These are phyloP conservation scores for Corynorhinus townsendii DNA, from an alignment of 2,113 vertebrate genomes.

Conservation along the genomic window DNA sequence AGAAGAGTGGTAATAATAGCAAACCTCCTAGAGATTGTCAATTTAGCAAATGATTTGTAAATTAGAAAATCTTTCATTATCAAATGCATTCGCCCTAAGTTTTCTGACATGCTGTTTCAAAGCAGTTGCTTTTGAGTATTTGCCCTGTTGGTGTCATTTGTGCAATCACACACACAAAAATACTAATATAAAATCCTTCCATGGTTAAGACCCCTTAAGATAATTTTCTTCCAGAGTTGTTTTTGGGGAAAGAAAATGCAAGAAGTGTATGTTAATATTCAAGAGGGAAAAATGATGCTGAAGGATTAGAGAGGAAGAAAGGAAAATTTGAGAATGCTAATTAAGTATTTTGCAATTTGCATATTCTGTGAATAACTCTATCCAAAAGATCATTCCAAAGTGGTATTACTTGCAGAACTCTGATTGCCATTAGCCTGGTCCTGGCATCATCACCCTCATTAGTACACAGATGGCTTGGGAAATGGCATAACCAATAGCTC, in stretches of 20 bases:
- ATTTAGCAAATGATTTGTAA: slow-evolving; percentile 53
- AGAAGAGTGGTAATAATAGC: neutral
- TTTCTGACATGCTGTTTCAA: slow-evolving; percentile 9
- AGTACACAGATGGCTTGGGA: slow-evolving; percentile 39
- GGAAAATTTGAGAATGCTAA: slow-evolving; percentile 15
- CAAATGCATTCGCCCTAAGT: neutral
- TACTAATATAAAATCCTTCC: neutral
- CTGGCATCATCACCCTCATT: neutral
- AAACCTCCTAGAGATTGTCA: slow-evolving; percentile 10
- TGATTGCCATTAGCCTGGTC: neutral
- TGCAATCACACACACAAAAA: neutral
- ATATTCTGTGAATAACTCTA: slow-evolving; percentile 14
- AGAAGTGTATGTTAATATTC: neutral
- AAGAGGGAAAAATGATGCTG: neutral
- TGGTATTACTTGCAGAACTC: neutral
- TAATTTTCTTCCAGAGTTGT: neutral
- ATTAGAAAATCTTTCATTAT: slow-evolving; percentile 47
- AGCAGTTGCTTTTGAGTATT: neutral
- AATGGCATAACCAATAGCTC: neutral
- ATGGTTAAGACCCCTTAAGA: neutral
- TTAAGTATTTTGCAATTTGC: slow-evolving; percentile 16
- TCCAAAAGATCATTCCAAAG: neutral
- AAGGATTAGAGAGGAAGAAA: slow-evolving; percentile 17
- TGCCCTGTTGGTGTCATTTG: neutral
- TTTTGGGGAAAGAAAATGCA: neutral